Base-by-base conservation (phyloP, 2,113 vertebrate species). In the Dissostichus mawsoni region DNA sequence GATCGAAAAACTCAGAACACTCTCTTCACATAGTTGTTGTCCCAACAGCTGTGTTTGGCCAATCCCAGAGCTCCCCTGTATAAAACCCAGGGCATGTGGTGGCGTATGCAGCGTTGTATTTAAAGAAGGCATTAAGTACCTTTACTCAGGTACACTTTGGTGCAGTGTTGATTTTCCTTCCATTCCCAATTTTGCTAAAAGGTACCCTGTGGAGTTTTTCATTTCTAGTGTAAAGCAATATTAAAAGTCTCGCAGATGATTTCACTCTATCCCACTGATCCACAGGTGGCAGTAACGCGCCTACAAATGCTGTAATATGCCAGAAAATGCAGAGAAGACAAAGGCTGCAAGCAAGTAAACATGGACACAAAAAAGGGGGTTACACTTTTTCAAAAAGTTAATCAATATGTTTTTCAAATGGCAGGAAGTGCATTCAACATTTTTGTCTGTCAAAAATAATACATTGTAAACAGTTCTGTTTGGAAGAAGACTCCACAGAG, bases 381-480 rank as follows among this genome's bases (percentile, higher is more conserved):
- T 44, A 41, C 17, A 72, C 50, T n/a, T 70, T 70, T 12, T 51
- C 4, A 11, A 62, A 62, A 41, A 9, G 18, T 62, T 41, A 41
- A 36, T 41, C 59, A 41, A 62, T 41, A 61, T 62, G 10, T 61
- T 61, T 18, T 17, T 61, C 17, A n/a, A 41, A 41, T 41, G 58
- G 33, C 58, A 74, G 71, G 50, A 63, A 63, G 50, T 23, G 48
- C 13, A 25, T 74, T 74, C 25, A 50, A 72, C 11, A 44, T 3
- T 6, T 55, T 53, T 20, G 29, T n/a, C 52, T 3, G 23, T 52
- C 25, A 36, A 41, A 3, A 55, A 55, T 20, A 52, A 7, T 8
- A 12, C 4, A 53, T 9, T 75, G n/a, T 63, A 64, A 66, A 53
- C n/a, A 55, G 16, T 13, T 20, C 50, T 16, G 18, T 36, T 16